Percentiles rank a stretch among this genome's conserved stretches.
Evolutionary conservation across 2,113 vertebrate species (phyloP).

Genomic region (Amazona guildingii): DNA sequence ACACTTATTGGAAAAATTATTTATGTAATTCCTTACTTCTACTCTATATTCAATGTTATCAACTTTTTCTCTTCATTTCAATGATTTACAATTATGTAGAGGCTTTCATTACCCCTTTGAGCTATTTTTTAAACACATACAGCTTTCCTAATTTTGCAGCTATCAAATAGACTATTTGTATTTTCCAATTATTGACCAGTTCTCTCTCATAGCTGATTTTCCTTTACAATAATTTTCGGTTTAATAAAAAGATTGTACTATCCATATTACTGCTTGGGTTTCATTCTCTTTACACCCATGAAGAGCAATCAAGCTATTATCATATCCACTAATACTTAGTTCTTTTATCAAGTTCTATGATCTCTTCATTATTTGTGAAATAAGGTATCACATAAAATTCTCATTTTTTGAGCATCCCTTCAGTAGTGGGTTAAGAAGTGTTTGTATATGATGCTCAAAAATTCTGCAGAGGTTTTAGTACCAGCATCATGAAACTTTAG

Average conservation of each 20-base stretch:
- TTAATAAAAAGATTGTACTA: not conserved
- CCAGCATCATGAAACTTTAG: not conserved
- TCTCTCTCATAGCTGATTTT: not conserved
- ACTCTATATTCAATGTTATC: not conserved
- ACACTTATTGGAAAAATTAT: not conserved
- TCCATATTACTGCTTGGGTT: not conserved
- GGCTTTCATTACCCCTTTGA: constrained; percentile 1
- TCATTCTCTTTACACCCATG: not conserved
- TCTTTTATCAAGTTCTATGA: not conserved
- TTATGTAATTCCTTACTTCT: not conserved
- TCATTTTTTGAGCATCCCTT: not conserved
- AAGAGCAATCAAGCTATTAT: not conserved
- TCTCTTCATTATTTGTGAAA: not conserved
- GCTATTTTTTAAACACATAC: not conserved
- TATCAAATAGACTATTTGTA: not conserved
- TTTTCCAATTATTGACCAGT: not conserved
- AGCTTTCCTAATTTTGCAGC: not conserved
- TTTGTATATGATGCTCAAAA: not conserved
- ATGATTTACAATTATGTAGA: not conserved
- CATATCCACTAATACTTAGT: not conserved
- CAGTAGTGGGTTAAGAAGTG: not conserved
- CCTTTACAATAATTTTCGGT: not conserved
- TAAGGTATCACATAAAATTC: not conserved
- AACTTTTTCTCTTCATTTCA: not conserved
- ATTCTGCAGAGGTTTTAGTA: not conserved